Percentiles rank a stretch among this genome's conserved stretches.
Conservation (phyloP, 2,113 vertebrate genomes). For the Pantherophis guttatus region DNA sequence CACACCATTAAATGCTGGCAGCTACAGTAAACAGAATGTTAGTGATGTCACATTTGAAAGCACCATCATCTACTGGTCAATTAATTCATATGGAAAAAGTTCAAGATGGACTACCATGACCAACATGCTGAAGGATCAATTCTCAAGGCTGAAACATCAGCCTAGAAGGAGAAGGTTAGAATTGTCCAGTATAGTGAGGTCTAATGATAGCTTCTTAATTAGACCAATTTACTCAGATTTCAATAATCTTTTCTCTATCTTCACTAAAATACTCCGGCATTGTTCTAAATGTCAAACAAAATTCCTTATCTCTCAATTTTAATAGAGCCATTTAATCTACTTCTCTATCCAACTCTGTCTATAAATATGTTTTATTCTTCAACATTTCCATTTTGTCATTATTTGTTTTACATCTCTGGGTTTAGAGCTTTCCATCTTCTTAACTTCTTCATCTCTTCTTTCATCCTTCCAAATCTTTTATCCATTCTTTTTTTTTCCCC, state of each 20-base stretch:
- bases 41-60: neutral
- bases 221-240: neutral
- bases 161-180: neutral
- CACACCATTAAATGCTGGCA: neutral
- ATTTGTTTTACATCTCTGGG: neutral
- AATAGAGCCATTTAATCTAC: neutral
- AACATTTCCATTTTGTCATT: neutral
- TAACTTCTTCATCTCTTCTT: neutral
- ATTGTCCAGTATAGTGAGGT: too few relatives aligned
- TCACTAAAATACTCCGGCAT: neutral
- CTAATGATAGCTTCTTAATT: too few relatives aligned
- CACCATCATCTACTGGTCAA: neutral
- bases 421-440: neutral
- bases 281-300: neutral
- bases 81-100: neutral
- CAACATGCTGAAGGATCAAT: too few relatives aligned
- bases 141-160: too few relatives aligned
- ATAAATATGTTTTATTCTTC: neutral
- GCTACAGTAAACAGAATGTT: neutral
- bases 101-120: neutral
- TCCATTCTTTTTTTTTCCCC: neutral
- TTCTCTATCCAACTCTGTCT: neutral
- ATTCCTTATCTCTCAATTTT: neutral
- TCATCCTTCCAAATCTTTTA: neutral
- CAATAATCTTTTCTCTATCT: neutral